Percentiles rank a stretch among this genome's conserved stretches.
Conservation (phyloP, 2,888 invertebrate genomes). For the Drosophila siamana region DNA sequence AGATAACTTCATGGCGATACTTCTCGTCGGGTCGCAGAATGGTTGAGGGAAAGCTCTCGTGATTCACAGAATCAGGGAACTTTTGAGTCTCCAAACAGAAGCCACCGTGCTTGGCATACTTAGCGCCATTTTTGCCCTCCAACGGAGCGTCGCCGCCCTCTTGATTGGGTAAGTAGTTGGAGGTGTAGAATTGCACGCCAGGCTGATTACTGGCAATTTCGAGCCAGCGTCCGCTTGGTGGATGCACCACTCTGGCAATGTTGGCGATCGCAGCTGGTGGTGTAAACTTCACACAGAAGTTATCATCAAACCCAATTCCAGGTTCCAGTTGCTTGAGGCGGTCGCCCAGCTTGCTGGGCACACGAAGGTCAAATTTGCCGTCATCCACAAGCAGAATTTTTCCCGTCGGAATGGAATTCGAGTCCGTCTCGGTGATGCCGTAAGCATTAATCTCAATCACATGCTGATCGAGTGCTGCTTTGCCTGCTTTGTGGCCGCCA, state of each 20-base stretch:
- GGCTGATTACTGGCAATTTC: constrained; percentile 95
- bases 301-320: constrained; percentile 92
- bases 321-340: constrained; percentile 89
- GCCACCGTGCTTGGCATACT: constrained; percentile 91
- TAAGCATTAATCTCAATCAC: constrained; percentile 91
- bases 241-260: constrained; percentile 89
- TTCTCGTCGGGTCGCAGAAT: constrained; percentile 90
- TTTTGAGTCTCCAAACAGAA: constrained; percentile 97
- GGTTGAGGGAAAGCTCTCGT: constrained; percentile 92
- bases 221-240: constrained; percentile 89
- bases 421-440: constrained; percentile 90
- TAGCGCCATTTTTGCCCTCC: constrained; percentile 89
- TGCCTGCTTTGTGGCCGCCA: constrained; percentile 92
- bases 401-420: constrained; percentile 91
- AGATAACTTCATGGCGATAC: constrained; percentile 90
- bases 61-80: constrained; percentile 95
- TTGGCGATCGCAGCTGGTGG: constrained; percentile 85
- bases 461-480: constrained; percentile 89
- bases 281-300: constrained; percentile 89
- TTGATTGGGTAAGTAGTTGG: constrained; percentile 90
- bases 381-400: constrained; percentile 89
- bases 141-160: constrained; percentile 86
- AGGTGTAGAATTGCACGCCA: constrained; percentile 95
- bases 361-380: constrained; percentile 91
- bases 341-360: constrained; percentile 88